phyloP scores from a whole-genome alignment of 2,888 invertebrate species.

The Hipparchia semele region DNA sequence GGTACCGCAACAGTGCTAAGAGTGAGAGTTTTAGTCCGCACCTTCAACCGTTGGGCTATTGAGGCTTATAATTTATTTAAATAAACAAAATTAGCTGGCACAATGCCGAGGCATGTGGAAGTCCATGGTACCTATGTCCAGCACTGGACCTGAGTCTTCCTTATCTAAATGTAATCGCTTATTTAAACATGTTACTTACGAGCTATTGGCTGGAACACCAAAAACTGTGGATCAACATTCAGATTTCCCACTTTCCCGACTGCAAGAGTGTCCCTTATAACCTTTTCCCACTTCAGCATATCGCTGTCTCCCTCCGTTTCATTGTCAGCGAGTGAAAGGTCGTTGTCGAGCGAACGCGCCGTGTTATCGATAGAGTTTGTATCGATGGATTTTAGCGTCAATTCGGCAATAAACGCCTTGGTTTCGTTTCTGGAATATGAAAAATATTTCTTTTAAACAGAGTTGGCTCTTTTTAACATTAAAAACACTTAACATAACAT shows the following conservation, averaged over 20 bases:
- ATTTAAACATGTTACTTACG: slow-evolving; percentile 78
- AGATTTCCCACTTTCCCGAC: slow-evolving; percentile 90
- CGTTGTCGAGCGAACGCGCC: slow-evolving; percentile 55
- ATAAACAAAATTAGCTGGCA: background rate
- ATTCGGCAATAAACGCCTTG: slow-evolving; percentile 88
- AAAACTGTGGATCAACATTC: slow-evolving; percentile 91
- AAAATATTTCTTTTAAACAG: background rate
- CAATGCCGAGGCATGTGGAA: background rate
- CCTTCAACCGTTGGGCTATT: no score
- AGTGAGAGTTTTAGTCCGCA: no score
- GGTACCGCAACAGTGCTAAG: no score
- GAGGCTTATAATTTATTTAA: no score
- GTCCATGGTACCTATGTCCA: background rate
- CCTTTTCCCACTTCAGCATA: slow-evolving; percentile 74
- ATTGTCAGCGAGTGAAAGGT: slow-evolving; percentile 41
- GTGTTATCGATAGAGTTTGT: slow-evolving; percentile 81
- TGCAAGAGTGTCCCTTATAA: slow-evolving; percentile 87
- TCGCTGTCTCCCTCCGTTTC: slow-evolving; percentile 44
- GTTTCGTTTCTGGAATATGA: slow-evolving; percentile 70
- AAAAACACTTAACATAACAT: no score
- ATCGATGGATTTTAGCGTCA: slow-evolving; percentile 90
- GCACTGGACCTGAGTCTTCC: no score
- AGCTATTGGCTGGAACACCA: slow-evolving; percentile 87
- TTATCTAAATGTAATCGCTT: no score
- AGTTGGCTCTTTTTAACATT: no score